These are phyloP conservation scores for Pentalonia nigronervosa DNA, from an alignment of 1,140 invertebrate genomes.

Conservation along the genomic window DNA sequence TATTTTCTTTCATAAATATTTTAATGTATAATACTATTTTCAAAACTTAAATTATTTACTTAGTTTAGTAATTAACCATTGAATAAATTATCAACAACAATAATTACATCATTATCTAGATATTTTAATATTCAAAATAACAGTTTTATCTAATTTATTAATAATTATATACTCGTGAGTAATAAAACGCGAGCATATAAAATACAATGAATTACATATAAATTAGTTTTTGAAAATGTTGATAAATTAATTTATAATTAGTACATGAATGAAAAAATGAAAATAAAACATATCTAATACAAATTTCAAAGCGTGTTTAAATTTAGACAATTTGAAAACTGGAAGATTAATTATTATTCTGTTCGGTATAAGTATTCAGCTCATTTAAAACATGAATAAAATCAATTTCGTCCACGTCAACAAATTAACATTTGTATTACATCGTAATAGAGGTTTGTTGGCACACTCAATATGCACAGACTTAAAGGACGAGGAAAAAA, in stretches of 20 bases:
- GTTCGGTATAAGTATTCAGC: not conserved
- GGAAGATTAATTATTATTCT: constrained; percentile 1
- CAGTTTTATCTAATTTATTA: not conserved
- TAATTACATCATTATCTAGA: not conserved
- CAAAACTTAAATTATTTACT: not conserved
- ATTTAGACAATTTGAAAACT: not conserved
- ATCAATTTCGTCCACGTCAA: not conserved
- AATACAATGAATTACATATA: not conserved
- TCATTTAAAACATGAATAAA: constrained; percentile 4
- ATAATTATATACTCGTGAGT: not conserved
- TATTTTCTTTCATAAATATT: not conserved
- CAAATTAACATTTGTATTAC: not conserved
- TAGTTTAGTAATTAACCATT: not conserved
- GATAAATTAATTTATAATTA: not conserved
- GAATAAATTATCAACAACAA: not conserved
- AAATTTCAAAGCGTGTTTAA: not conserved
- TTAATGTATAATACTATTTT: not conserved
- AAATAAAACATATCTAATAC: constrained; percentile 35
- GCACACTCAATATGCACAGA: not conserved
- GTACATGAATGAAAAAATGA: not conserved
- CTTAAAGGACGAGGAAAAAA: not conserved
- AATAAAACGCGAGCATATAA: not conserved
- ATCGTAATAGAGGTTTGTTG: not conserved
- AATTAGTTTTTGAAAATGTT: not conserved
- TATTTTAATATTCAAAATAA: not conserved